Percentiles rank a stretch among this genome's conserved stretches.
These are phyloP conservation scores for Etia nguti DNA, from an alignment of 2,113 vertebrate species.

Conservation along the genomic window DNA sequence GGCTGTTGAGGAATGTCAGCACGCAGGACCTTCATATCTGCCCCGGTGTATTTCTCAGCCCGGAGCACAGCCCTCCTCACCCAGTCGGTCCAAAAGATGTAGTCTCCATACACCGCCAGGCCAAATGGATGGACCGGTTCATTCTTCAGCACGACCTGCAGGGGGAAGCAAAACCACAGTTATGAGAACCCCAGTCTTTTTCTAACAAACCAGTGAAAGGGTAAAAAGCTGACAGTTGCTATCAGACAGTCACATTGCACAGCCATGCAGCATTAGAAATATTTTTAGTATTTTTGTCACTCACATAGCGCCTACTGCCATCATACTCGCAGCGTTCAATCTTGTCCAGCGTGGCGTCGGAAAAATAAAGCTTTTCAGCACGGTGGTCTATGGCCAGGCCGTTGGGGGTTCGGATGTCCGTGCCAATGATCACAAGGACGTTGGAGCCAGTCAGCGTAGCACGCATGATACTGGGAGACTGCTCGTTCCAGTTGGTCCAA, in stretches of 20 bases:
- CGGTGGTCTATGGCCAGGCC: conserved; percentile 95
- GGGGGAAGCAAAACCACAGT: conserved; percentile 1
- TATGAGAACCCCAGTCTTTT: background rate
- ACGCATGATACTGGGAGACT: conserved; percentile 96
- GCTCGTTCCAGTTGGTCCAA: conserved; percentile 99
- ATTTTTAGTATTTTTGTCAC: conserved; percentile 45
- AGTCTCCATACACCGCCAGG: conserved; percentile 89
- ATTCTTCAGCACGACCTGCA: conserved; percentile 90
- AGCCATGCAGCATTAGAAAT: background rate
- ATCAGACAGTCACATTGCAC: background rate
- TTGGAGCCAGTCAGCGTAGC: conserved; percentile 87
- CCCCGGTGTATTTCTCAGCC: conserved; percentile 91
- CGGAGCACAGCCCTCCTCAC: conserved; percentile 92
- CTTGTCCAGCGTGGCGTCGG: conserved; percentile 94
- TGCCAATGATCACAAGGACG: conserved; percentile 89
- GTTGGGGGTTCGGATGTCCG: conserved; percentile 91
- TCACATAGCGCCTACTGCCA: conserved; percentile 86
- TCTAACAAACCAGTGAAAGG: background rate
- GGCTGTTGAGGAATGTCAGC: conserved; percentile 98
- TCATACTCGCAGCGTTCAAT: conserved; percentile 97
- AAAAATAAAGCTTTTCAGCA: conserved; percentile 95
- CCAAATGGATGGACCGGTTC: conserved; percentile 97
- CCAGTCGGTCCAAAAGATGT: conserved; percentile 99
- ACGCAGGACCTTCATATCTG: conserved; percentile 90
- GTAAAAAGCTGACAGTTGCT: background rate